phyloP scores from a whole-genome alignment of 2,797 vertebrate species.

The Discoglossus pictus region DNA sequence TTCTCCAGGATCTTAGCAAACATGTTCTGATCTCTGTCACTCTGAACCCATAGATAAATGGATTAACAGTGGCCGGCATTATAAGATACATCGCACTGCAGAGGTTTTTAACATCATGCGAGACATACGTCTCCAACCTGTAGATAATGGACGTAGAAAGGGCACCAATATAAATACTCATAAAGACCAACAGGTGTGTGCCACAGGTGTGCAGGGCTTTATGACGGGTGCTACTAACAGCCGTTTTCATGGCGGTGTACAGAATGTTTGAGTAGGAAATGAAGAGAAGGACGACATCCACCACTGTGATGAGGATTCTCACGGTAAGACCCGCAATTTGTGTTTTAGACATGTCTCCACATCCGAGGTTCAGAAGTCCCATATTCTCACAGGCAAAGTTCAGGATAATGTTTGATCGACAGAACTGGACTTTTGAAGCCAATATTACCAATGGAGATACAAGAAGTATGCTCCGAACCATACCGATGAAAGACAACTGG shows the following conservation, averaged over 20 bases:
- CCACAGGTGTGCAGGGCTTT: slow-evolving; percentile 55
- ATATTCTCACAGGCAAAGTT: slow-evolving; percentile 61
- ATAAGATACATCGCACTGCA: slow-evolving; percentile 22
- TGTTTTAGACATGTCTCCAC: slow-evolving; percentile 48
- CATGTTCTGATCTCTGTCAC: slow-evolving; percentile 21
- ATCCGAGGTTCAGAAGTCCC: slow-evolving; percentile 55
- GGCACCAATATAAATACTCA: slow-evolving; percentile 37
- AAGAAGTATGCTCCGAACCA: slow-evolving; percentile 6
- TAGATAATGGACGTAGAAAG: slow-evolving; percentile 52
- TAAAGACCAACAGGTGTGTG: slow-evolving; percentile 51
- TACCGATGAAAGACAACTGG: slow-evolving; percentile 8
- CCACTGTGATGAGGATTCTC: slow-evolving; percentile 35
- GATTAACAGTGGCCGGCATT: slow-evolving; percentile 6
- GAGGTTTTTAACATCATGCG: slow-evolving; percentile 53
- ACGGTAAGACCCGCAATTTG: slow-evolving; percentile 43
- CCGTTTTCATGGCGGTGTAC: slow-evolving; percentile 41
- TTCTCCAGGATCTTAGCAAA: neutral
- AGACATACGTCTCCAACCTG: neutral
- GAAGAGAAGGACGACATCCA: slow-evolving; percentile 50
- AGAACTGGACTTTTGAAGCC: slow-evolving; percentile 53
- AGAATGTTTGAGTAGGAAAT: slow-evolving; percentile 52
- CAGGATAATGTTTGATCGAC: slow-evolving; percentile 44
- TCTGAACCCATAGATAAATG: slow-evolving; percentile 22
- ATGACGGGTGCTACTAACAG: slow-evolving; percentile 16
- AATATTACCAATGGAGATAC: slow-evolving; percentile 32